These are phyloP conservation scores for Drosophila rhopaloa DNA, from an alignment of 1,140 invertebrate species.

Conservation along the genomic window DNA sequence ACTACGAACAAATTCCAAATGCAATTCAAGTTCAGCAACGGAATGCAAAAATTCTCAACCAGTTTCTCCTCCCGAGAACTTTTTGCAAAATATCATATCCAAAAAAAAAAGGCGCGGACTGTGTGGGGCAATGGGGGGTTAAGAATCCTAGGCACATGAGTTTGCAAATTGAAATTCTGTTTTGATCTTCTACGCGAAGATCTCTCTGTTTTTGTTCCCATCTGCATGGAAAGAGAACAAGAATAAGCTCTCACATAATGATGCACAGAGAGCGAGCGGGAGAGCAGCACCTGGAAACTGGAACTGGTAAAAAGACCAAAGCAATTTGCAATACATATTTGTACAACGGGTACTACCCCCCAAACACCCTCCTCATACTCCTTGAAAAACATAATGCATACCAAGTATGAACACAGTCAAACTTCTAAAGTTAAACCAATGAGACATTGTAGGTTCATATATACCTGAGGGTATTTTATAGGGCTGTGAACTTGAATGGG, in stretches of 20 bases:
- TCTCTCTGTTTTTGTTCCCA: constrained; percentile 21
- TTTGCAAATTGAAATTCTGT: constrained; percentile 56
- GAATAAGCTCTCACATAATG: constrained; percentile 12
- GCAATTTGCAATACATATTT: constrained; percentile 80
- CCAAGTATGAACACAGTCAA: neutral
- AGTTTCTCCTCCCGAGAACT: constrained; percentile 30
- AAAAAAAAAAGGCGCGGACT: constrained; percentile 19
- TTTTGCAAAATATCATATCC: constrained; percentile 37
- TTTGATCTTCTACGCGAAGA: constrained; percentile 41
- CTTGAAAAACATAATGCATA: constrained; percentile 11
- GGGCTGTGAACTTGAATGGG: too few species aligned
- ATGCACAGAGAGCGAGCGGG: constrained; percentile 10
- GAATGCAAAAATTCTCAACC: constrained; percentile 55
- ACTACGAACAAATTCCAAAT: constrained; percentile 48
- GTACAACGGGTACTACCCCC: constrained; percentile 55
- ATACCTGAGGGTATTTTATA: too few species aligned
- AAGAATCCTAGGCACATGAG: constrained; percentile 48
- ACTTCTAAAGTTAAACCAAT: neutral
- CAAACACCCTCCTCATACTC: constrained; percentile 3
- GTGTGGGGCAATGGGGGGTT: neutral
- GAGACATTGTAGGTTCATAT: neutral
- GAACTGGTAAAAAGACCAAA: constrained; percentile 69
- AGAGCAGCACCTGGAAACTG: constrained; percentile 69
- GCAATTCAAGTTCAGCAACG: constrained; percentile 51
- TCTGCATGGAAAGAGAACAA: constrained; percentile 23